Conservation (phyloP, 2,113 vertebrate genomes). For the Capra hircus region DNA sequence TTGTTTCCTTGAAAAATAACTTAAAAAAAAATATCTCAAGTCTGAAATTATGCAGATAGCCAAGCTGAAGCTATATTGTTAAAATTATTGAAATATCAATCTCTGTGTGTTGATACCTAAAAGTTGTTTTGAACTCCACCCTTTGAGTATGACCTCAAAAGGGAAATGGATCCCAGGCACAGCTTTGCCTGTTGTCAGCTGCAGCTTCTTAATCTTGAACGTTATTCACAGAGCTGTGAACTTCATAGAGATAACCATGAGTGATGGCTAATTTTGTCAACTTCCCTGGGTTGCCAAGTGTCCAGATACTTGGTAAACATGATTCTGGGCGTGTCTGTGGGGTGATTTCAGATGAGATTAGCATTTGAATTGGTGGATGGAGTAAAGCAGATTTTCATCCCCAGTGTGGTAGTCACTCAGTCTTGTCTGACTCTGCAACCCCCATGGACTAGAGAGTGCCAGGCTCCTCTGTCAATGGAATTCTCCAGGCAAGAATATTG, state of each 20-base stretch:
- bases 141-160: neutral
- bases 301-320: neutral
- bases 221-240: neutral
- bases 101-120: neutral
- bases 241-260: neutral
- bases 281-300: neutral
- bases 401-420: neutral
- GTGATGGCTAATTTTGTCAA: neutral
- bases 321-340: neutral
- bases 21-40: neutral
- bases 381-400: neutral
- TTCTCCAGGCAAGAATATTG: neutral
- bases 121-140: no score
- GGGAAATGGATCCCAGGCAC: neutral
- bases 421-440: neutral
- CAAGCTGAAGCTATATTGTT: neutral
- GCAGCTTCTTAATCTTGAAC: neutral
- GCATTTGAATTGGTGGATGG: neutral
- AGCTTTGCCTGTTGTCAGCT: neutral
- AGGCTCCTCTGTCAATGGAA: neutral
- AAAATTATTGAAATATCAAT: neutral
- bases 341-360: neutral
- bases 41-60: neutral
- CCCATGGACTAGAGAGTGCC: neutral
- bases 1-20: neutral